Evolutionary conservation across 1,140 invertebrate genomes (phyloP).

Genomic region (Camponotus vicinus): DNA sequence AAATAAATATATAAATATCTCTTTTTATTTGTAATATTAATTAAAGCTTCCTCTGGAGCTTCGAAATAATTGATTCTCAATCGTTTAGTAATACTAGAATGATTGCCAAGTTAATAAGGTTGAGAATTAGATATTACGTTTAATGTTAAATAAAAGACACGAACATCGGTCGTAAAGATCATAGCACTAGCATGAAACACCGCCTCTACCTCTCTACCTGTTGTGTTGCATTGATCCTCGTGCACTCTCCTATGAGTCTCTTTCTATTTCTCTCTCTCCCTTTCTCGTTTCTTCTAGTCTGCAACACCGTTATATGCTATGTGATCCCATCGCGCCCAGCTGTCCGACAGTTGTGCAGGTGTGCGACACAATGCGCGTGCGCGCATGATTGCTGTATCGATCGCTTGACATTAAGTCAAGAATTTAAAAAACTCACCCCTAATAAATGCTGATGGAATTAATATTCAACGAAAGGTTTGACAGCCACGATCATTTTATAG

Average conservation of each 20-base stretch:
- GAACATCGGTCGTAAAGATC: neutral
- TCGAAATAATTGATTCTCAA: constrained; percentile 1
- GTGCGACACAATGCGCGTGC: constrained; percentile 43
- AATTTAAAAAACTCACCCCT: neutral
- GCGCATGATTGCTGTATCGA: neutral
- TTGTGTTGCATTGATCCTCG: constrained; percentile 17
- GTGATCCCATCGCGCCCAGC: constrained; percentile 76
- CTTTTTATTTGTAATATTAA: too few species aligned
- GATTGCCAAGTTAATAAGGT: neutral
- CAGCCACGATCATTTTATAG: neutral
- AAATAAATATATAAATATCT: too few species aligned
- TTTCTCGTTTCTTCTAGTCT: constrained; percentile 50
- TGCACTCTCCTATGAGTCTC: neutral
- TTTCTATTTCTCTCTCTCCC: neutral
- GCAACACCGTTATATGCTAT: constrained; percentile 75
- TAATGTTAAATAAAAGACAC: neutral
- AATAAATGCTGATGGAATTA: constrained; percentile 9
- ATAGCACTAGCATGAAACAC: neutral
- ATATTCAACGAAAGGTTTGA: neutral
- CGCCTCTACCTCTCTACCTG: neutral
- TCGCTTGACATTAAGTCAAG: constrained; percentile 20
- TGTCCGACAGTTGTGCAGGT: constrained; percentile 68
- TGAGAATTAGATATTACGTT: neutral
- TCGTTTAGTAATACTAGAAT: neutral
- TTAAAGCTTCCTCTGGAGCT: neutral